Evolutionary conservation across 2,888 invertebrate genomes (phyloP).

Genomic region (Dolomedes plantarius): DNA sequence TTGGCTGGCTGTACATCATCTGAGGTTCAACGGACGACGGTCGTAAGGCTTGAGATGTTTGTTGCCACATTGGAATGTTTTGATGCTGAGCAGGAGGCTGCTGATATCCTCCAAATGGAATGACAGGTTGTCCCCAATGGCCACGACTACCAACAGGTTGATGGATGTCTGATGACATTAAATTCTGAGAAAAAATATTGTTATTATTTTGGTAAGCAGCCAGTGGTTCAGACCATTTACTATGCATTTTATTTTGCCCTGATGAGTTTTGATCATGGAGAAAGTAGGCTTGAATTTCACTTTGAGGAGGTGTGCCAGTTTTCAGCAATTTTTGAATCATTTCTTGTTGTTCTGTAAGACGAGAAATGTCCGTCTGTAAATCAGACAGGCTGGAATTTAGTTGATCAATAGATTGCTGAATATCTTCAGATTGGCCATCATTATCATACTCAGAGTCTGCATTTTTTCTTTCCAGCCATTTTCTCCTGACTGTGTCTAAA

Average conservation of each 20-base stretch:
- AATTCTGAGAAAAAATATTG: conserved; percentile 38
- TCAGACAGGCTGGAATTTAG: conserved; percentile 94
- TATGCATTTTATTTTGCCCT: conserved; percentile 40
- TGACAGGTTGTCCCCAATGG: conserved; percentile 74
- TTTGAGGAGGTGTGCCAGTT: conserved; percentile 50
- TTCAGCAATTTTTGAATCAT: conserved; percentile 75
- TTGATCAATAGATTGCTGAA: conserved; percentile 76
- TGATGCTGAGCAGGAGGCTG: conserved; percentile 84
- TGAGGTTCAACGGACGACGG: conserved; percentile 86
- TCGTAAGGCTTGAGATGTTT: conserved; percentile 49
- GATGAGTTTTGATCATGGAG: conserved; percentile 47
- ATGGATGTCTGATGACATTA: conserved; percentile 23
- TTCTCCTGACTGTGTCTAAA: conserved; percentile 63
- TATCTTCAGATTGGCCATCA: conserved; percentile 66
- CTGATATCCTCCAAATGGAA: conserved; percentile 79
- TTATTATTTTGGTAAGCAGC: conserved; percentile 44
- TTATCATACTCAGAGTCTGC: conserved; percentile 55
- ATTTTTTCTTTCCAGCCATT: conserved; percentile 66
- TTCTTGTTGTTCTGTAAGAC: conserved; percentile 88
- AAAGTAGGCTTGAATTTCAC: conserved; percentile 49
- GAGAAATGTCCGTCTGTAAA: conserved; percentile 94
- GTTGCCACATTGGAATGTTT: conserved; percentile 78
- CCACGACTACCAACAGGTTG: conserved; percentile 58
- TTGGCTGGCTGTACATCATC: conserved; percentile 82
- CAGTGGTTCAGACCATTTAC: conserved; percentile 57